phyloP scores from a whole-genome alignment of 2,113 vertebrate genomes.

The Tricholaema leucomelas region DNA sequence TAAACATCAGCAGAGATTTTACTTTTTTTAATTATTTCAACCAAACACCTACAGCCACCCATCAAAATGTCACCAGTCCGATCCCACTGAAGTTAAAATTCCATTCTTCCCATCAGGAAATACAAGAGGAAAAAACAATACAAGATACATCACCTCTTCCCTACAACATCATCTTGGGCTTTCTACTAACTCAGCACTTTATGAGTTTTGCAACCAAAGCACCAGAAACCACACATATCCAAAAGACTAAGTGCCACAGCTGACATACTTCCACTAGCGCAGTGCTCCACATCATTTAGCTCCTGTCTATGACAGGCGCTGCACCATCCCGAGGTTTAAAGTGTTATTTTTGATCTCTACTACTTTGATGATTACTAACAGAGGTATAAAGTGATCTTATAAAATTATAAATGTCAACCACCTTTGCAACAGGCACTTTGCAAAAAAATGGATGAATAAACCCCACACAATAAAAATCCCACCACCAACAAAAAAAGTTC shows the following conservation, averaged over 20 bases:
- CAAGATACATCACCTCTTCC: background rate
- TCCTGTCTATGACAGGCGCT: background rate
- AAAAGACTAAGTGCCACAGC: background rate
- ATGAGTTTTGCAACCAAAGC: background rate
- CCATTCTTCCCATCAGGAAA: background rate
- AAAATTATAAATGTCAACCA: background rate
- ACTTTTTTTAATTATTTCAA: background rate
- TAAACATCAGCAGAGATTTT: background rate
- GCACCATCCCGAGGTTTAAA: background rate
- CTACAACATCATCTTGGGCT: background rate
- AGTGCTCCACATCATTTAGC: background rate
- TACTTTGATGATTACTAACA: background rate
- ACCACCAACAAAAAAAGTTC: too few species aligned
- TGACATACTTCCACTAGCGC: background rate
- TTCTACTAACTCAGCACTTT: background rate
- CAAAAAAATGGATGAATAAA: background rate
- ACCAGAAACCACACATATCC: background rate
- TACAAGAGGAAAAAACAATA: background rate
- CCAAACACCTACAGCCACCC: background rate
- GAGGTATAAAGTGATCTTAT: background rate
- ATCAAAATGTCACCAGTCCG: background rate
- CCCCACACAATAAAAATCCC: too few species aligned
- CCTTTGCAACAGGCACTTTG: background rate
- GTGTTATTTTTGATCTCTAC: background rate
- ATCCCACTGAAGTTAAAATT: background rate